Evolutionary conservation across 2,797 vertebrate genomes (phyloP), one percentile per base, ranked within the genome.

Genomic region (Corythornis leucogaster): DNA sequence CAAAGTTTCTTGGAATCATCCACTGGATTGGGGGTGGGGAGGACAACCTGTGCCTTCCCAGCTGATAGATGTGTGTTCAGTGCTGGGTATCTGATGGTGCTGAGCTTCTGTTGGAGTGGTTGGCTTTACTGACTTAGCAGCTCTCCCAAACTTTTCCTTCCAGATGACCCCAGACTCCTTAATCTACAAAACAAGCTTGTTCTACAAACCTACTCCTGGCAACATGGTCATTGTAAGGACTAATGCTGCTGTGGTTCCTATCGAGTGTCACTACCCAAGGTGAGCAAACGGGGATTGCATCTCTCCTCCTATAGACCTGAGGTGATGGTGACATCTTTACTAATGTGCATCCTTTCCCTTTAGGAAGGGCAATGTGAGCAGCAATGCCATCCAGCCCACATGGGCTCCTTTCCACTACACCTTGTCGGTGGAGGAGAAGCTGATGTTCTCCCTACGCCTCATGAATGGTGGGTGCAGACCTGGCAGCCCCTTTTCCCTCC

Each of bases 181-280:
- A 59, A 86, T 89, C 69, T 94, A 94, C 74, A 92, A 71, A 71
- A 89, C 35, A 7, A 79, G 6, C 2, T 46, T 93, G 78, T 94
- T 8, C 55, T 93, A 94, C 64, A 91, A 80, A 28, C 91, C 88
- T 74, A 8, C 55, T 53, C 51, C 91, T 83, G 74, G 78, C 30
- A 91, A 80, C 8, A 2, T 3, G 4, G 22, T 63, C 17, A 80
- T 94, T 1, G 7, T 94, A 33, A 94, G 93, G 51, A 88, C 64
- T 11, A 93, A 58, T 1, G 28, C 50, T 0, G 93, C 81, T 8
- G 81, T 64, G 40, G 78, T 93, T 86, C 85, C 91, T 55, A 59
- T 93, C 3, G 93, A 94, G 46, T 94, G 93, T n/a, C 91, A 93
- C 68, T 94, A 94, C 33, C 88, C 93, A 12, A 86, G 87, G 93